Conservation (phyloP, 2,113 vertebrate genomes). For the Lepus europaeus region DNA sequence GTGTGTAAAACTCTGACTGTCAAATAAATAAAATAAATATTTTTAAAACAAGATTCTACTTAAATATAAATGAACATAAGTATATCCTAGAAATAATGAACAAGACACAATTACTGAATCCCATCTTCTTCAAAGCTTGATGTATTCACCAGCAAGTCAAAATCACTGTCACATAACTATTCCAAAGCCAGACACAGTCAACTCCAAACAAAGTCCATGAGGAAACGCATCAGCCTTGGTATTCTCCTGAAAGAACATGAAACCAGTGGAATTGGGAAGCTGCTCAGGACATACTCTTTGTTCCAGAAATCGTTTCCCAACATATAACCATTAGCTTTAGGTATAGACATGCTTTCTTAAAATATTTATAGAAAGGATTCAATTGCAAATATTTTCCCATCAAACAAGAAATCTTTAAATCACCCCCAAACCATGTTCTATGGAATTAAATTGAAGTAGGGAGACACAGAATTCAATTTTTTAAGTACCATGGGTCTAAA, state of each 20-base stretch:
- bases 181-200: not conserved
- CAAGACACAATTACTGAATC: conserved; percentile 74
- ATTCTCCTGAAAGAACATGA: conserved; percentile 77
- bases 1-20: too few relatives aligned
- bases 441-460: not conserved
- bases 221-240: conserved; percentile 67
- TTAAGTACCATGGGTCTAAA: not conserved
- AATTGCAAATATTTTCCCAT: conserved; percentile 70
- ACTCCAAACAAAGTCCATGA: conserved; percentile 56
- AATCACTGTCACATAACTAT: not conserved
- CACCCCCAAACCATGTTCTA: conserved; percentile 49
- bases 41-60: not conserved
- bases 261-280: conserved; percentile 71
- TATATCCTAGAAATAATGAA: conserved; percentile 75
- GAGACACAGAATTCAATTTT: not conserved
- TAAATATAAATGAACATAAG: not conserved
- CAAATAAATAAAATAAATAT: too few relatives aligned
- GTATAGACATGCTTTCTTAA: conserved; percentile 62
- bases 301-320: conserved; percentile 77
- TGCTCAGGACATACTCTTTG: conserved; percentile 68
- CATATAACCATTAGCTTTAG: conserved; percentile 77
- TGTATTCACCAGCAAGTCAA: conserved; percentile 68
- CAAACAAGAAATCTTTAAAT: conserved; percentile 62
- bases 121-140: conserved; percentile 75
- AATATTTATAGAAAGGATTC: conserved; percentile 63